Evolutionary conservation across 2,113 vertebrate genomes (phyloP), one percentile per base, ranked within the genome.

Genomic region (Hippocampus zosterae): DNA sequence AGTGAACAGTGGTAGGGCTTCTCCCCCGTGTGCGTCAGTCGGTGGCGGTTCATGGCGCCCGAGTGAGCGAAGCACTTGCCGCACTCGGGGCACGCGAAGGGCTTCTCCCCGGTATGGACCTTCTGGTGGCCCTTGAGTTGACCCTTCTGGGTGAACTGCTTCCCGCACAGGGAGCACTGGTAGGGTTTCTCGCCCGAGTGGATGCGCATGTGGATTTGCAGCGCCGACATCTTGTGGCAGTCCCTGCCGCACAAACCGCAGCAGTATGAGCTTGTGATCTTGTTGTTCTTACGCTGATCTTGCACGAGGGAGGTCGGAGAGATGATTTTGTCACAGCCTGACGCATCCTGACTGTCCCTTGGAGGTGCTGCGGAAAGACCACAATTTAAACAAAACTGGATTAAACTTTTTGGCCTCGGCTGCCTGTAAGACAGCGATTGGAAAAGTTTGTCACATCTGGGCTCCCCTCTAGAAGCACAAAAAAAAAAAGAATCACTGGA

Each of bases 1-100:
- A 92, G 82, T 0, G 83, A 57, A 77, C 94, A 94, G 67, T 78
- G 86, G 23, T 92, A 88, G 1, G 93, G 93, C 70, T 78, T 65
- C 76, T 91, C 88, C 2, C 82, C 90, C 0, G 87, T 91, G 77
- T 91, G 91, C 0, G 88, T 88, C 40, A 88, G 87, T 42, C 87
- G 83, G 65, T 91, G 90, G 68, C 85, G 55, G 84, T 91, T 91
- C 79, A 92, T 88, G 56, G 83, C 87, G 2, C 82, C 84, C 0
- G 86, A 85, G 71, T 90, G 85, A 65, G 86, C 88, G 0, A 92
- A 92, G 76, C 87, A 89, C 72, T 84, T 88, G 15, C 85, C 87
- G 2, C 90, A 92, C 53, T 91, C 85, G 0, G 87, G 87, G 37
- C 90, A 92, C 41, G 87, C 75, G 72, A 87, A 92, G 0, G 89